Base-by-base conservation (phyloP, 2,888 invertebrate genomes). In the Coremacera marginata region DNA sequence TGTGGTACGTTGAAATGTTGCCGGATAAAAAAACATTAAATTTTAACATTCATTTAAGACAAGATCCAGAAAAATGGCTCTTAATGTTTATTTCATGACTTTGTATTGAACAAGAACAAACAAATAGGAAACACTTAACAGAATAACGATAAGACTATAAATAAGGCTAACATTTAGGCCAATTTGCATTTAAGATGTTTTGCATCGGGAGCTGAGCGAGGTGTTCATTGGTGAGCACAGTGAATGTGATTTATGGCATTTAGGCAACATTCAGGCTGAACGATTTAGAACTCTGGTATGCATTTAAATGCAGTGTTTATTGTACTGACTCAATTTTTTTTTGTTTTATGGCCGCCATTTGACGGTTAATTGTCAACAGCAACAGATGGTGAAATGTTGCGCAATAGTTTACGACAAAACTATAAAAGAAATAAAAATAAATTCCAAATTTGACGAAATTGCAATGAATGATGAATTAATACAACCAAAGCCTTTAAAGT, bases 61-160 rank as follows among this genome's bases (percentile, higher is more conserved):
- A 19, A 49, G 68, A 44, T 22, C 68, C 22, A 22, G 68, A 14
- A 37, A 49, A 22, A 16, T 37, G 37, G 34, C 37, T 37, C 65
- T 37, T 37, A 65, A 65, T 65, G 37, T 37, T 19, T 9, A 49
- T 68, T 68, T 68, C 68, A 44, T 68, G 68, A 44, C 51, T 49
- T 19, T 68, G 25, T 44, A 22, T 34, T 49, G 14, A 5, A 44
- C 9, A 55, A 22, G 37, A 49, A 68, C 51, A 68, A 68, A 68
- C 51, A 25, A 16, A 68, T 11, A 68, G 44, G 19, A 49, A 51
- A 14, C 68, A 25, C 68, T 51, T 51, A 51, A 44, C 49, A 68
- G 68, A 68, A 44, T 68, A 25, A 68, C 68, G 68, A 49, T 22
- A 25, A 27, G 11, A 49, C 68, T 27, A 68, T 68, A 68, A 68